A percentile compares a stretch with the other conserved stretches of the same genome.
phyloP scores from a whole-genome alignment of 1,140 invertebrate genomes.

The Orchesella cincta region DNA sequence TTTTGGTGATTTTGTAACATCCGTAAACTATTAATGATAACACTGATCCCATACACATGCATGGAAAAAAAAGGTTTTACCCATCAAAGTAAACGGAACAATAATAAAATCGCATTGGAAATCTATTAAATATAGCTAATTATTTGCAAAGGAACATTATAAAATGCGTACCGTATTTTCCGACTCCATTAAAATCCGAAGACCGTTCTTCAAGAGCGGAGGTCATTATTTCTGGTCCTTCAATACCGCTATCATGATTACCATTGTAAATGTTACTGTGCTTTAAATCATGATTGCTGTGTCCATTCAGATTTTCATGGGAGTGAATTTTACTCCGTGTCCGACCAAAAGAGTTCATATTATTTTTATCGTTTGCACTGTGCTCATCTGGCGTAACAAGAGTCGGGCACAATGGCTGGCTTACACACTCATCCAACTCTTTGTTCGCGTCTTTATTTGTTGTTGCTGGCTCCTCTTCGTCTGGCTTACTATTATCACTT shows the following conservation, averaged over 20 bases:
- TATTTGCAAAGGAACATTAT: too few species aligned
- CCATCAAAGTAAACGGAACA: too few species aligned
- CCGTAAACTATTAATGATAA: too few species aligned
- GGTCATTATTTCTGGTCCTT: slow-evolving; percentile 26
- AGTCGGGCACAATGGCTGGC: neutral
- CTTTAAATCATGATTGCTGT: neutral
- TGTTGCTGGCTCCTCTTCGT: neutral
- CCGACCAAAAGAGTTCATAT: slow-evolving; percentile 1
- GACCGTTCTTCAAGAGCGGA: neutral
- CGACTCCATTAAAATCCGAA: neutral
- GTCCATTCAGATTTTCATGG: neutral
- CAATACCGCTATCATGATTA: neutral
- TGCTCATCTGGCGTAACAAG: neutral
- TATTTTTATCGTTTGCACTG: neutral
- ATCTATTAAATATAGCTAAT: too few species aligned
- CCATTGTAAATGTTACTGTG: neutral
- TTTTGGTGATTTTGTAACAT: too few species aligned
- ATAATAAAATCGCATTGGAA: too few species aligned
- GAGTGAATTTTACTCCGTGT: slow-evolving; percentile 1
- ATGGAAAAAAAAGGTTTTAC: too few species aligned
- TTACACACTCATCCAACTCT: neutral
- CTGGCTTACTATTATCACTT: neutral
- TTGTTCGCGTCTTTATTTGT: neutral
- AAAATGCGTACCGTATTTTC: slow-evolving; percentile 13
- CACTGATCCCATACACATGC: too few species aligned